Evolutionary conservation across 1,140 invertebrate genomes (phyloP).

Genomic region (Cotesia vestalis): DNA sequence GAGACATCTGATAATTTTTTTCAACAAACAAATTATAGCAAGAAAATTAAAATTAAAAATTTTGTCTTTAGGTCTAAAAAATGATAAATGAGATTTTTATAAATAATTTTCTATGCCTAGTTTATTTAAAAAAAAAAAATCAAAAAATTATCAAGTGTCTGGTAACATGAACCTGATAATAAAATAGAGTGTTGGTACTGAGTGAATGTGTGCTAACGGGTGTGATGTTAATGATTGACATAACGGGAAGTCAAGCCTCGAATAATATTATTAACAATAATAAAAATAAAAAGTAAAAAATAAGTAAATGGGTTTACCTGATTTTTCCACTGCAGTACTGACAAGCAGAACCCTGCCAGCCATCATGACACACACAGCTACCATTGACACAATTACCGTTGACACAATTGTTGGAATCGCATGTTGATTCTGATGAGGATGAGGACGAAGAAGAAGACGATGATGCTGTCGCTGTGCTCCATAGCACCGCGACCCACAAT

Average conservation of each 20-base stretch:
- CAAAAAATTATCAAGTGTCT: no score
- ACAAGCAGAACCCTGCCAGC: slow-evolving; percentile 88
- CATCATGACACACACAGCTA: slow-evolving; percentile 86
- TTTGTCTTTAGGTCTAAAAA: no score
- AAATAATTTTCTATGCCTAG: no score
- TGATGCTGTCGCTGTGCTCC: slow-evolving; percentile 45
- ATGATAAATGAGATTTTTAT: no score
- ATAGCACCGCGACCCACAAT: slow-evolving; percentile 45
- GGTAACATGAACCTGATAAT: no score
- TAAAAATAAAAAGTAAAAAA: slow-evolving; percentile 34
- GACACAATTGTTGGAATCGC: slow-evolving; percentile 68
- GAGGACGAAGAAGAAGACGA: slow-evolving; percentile 38
- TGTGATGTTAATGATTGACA: neutral
- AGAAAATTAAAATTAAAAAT: no score
- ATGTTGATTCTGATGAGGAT: slow-evolving; percentile 51
- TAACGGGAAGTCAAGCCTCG: neutral
- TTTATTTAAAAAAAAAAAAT: no score
- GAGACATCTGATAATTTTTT: no score
- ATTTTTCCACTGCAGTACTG: slow-evolving; percentile 92
- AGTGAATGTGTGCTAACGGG: no score
- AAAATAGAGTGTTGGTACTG: no score
- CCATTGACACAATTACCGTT: slow-evolving; percentile 84
- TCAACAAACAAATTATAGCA: no score
- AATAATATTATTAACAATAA: slow-evolving; percentile 13
- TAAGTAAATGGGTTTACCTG: slow-evolving; percentile 72